Percentiles rank a stretch among this genome's conserved stretches.
phyloP scores from a whole-genome alignment of 1,140 invertebrate species.

The Cyclargus thomasi region DNA sequence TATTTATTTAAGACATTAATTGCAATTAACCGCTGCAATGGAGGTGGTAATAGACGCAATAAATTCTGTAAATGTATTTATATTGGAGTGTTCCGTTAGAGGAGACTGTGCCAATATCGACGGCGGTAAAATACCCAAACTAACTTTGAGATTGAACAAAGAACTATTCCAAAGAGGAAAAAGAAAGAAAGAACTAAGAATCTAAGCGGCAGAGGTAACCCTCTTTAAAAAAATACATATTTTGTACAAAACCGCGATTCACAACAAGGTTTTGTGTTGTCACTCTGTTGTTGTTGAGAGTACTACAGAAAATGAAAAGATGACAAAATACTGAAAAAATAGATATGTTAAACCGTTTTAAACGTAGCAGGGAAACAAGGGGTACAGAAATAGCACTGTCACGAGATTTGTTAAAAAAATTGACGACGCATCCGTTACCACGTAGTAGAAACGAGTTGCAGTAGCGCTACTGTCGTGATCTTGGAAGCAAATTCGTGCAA shows the following conservation, averaged over 20 bases:
- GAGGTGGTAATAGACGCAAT: conserved; percentile 30
- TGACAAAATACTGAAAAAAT: too few relatives aligned
- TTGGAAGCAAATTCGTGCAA: too few relatives aligned
- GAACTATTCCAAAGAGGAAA: background rate
- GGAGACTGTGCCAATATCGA: background rate
- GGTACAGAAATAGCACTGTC: background rate
- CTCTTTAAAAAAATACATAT: too few relatives aligned
- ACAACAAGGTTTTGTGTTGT: too few relatives aligned
- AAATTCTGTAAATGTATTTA: conserved; percentile 33
- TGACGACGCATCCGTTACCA: background rate
- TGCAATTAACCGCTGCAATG: conserved; percentile 27
- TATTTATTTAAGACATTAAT: conserved; percentile 33
- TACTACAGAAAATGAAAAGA: too few relatives aligned
- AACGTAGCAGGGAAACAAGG: background rate
- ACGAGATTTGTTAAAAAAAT: conserved; percentile 5
- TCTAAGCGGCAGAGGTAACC: too few relatives aligned
- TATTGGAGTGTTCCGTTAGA: conserved; percentile 21
- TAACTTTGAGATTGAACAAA: background rate
- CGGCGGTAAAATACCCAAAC: background rate
- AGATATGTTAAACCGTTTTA: background rate
- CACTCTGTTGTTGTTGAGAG: too few relatives aligned
- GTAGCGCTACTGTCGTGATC: too few relatives aligned
- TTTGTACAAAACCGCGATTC: too few relatives aligned
- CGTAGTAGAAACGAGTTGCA: background rate
- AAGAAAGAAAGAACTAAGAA: background rate